Evolutionary conservation across 1,140 invertebrate species (phyloP), one percentile per base, ranked within the genome.

Genomic region (Rhopalosiphum padi): DNA sequence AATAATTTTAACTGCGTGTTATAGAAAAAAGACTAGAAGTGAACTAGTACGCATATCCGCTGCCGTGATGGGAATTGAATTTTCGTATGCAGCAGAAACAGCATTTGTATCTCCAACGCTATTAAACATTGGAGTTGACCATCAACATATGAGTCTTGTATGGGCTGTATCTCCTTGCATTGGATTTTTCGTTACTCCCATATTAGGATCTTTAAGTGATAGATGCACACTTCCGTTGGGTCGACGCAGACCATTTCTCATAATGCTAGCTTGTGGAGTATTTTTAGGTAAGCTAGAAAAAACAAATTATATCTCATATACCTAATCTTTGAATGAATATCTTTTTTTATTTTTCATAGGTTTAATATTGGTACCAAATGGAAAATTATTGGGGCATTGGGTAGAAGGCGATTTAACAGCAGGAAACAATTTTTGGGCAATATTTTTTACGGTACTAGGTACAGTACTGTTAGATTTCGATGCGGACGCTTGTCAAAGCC

Each of bases 21-120:
- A 90, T 94, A 98, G 98, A 95, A 96, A 96, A 93, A 99, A 99
- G 96, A 97, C 97, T 2, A 95, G 98, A 37, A 95, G 96, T 18
- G 98, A 99, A 95, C 95, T 99, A 82, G 96, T 99, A 60, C 96
- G 98, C 5, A 96, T 99, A 88, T 99, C 98, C 23, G 97, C 98
- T 1, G 98, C 98, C 1, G 98, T 99, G 0, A 99, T 99, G 97
- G 99, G 99, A 0, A 99, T 99, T 86, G 99, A 99, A 95, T 99
- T 99, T 95, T 99, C 98, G 1, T 99, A 99, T 95, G 98, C 99
- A 0, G 99, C 98, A 0, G 99, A 99, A 96, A 99, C 99, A 0
- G 98, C 99, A 1, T 99, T 99, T 95, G 98, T 99, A 1, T 99
- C 98, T 3, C 99, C 99, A 2, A 99, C 98, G 0, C 95, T 99